phyloP scores from a whole-genome alignment of 2,113 vertebrate species.

The Charadrius vociferus region DNA sequence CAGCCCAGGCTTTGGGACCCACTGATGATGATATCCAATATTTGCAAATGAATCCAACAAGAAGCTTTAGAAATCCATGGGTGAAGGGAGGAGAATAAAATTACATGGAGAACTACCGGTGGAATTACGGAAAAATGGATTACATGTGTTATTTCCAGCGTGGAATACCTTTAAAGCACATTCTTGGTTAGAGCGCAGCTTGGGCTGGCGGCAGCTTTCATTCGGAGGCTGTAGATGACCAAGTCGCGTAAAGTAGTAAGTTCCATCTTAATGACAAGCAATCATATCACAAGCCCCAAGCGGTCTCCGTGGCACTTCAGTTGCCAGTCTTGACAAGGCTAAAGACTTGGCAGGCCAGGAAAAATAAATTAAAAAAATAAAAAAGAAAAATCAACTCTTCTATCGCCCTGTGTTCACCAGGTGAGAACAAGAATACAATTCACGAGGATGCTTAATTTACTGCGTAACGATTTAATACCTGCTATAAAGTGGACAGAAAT shows the following conservation, averaged over 20 bases:
- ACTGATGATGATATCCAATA: fast-evolving
- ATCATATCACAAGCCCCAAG: fast-evolving
- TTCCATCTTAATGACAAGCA: not conserved
- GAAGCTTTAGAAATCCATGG: not conserved
- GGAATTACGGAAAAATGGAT: not conserved
- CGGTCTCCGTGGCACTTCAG: not conserved
- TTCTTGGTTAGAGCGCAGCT: fast-evolving
- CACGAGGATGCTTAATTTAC: not conserved
- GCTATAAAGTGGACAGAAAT: not conserved
- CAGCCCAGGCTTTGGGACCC: not conserved
- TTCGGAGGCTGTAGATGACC: fast-evolving
- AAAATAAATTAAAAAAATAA: not conserved
- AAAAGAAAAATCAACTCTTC: not conserved
- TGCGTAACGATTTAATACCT: not conserved
- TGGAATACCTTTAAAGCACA: fast-evolving
- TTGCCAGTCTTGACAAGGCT: not conserved
- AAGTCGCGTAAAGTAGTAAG: fast-evolving
- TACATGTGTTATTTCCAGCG: fast-evolving
- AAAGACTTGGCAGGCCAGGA: not conserved
- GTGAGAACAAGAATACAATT: not conserved
- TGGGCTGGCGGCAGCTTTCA: not conserved
- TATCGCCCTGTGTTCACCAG: fast-evolving
- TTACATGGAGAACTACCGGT: fast-evolving
- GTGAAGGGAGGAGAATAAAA: not conserved
- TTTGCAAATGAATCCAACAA: not conserved